These are phyloP conservation scores for Diadegma fenestrale DNA, from an alignment of 2,888 invertebrate species.

Conservation along the genomic window DNA sequence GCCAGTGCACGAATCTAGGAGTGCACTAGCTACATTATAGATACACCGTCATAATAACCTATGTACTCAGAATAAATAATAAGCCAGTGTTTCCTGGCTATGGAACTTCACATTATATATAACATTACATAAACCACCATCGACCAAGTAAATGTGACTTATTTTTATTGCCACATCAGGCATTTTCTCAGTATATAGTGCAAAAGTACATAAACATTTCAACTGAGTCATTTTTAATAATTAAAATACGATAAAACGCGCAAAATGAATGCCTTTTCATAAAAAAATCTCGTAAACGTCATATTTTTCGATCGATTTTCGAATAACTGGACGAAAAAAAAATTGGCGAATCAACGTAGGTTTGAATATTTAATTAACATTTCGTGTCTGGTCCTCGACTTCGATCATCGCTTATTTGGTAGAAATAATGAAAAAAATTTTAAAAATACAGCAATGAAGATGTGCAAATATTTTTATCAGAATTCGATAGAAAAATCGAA, in stretches of 20 bases:
- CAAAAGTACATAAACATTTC: background rate
- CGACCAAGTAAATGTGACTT: slow-evolving; percentile 1
- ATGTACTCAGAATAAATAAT: slow-evolving; percentile 23
- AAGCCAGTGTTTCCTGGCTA: background rate
- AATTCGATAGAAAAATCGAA: background rate
- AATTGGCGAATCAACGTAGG: background rate
- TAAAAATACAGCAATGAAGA: background rate
- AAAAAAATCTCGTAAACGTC: background rate
- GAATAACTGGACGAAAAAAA: background rate
- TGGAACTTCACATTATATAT: slow-evolving; percentile 7
- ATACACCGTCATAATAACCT: slow-evolving; percentile 28
- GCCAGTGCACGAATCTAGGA: slow-evolving; percentile 70
- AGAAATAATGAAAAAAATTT: background rate
- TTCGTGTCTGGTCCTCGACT: background rate
- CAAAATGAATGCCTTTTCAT: background rate
- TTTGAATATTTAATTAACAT: background rate
- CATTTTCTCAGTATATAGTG: background rate
- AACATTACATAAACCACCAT: slow-evolving; percentile 16
- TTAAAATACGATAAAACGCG: background rate
- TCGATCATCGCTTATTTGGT: background rate
- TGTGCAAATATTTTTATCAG: background rate
- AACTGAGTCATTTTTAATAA: background rate
- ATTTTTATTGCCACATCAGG: background rate
- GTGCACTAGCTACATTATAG: slow-evolving; percentile 52
- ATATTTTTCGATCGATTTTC: background rate